These are phyloP conservation scores for Parazoanthus atlanticus DNA, from an alignment of 92 coral and sea anemone genomes.

Conservation along the genomic window DNA sequence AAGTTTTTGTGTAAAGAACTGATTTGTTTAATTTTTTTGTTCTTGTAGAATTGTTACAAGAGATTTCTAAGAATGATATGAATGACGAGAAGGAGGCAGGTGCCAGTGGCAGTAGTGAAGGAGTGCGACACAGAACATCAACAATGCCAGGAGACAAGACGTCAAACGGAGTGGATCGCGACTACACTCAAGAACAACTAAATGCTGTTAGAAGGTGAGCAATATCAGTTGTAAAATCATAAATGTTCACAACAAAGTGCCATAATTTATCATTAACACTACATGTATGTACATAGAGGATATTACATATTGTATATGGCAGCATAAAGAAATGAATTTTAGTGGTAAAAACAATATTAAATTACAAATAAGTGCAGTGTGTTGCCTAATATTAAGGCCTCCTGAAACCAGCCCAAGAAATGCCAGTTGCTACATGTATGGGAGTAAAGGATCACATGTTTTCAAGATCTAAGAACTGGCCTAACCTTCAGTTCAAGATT, in stretches of 20 bases:
- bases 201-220: conserved; percentile 89
- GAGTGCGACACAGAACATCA: conserved; percentile 61
- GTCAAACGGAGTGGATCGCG: conserved; percentile 51
- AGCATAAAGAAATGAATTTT: too few species aligned
- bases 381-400: too few species aligned
- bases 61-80: conserved; percentile 25
- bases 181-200: conserved; percentile 86
- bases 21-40: neutral
- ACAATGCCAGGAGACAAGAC: conserved; percentile 37
- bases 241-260: neutral
- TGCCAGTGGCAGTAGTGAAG: conserved; percentile 44
- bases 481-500: too few species aligned
- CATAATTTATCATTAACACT: neutral
- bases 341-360: too few species aligned
- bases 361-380: too few species aligned
- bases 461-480: too few species aligned
- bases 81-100: conserved; percentile 47
- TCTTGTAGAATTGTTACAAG: conserved; percentile 25
- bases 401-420: too few species aligned
- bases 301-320: too few species aligned
- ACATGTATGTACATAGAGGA: too few species aligned
- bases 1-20: too few species aligned
- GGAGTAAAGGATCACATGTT: too few species aligned
- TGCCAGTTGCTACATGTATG: too few species aligned
- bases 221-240: neutral